Conservation (phyloP, 2,888 invertebrate genomes). For the Leucoptera coffeella region DNA sequence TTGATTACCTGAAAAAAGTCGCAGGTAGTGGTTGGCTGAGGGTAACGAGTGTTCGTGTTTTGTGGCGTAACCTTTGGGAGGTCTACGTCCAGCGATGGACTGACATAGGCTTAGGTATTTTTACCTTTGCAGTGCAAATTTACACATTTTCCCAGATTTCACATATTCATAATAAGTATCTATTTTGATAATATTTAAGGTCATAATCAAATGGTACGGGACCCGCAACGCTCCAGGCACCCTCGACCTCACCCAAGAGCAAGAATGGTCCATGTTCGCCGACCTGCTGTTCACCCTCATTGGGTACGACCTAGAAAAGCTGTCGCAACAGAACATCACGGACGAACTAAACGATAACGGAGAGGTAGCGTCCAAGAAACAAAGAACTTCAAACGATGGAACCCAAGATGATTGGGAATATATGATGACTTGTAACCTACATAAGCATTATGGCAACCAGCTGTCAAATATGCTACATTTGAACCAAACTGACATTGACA, state of each 20-base stretch:
- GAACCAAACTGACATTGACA: slow-evolving; percentile 9
- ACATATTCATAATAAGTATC: too few species aligned
- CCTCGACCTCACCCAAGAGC: slow-evolving; percentile 64
- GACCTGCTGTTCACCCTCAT: slow-evolving; percentile 53
- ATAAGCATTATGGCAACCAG: slow-evolving; percentile 37
- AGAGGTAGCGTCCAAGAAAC: slow-evolving; percentile 66
- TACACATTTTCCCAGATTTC: not conserved
- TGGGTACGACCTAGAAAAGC: slow-evolving; percentile 65
- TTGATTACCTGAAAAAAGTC: too few species aligned
- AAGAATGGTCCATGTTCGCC: slow-evolving; percentile 78
- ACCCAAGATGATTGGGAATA: slow-evolving; percentile 79
- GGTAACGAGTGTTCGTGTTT: too few species aligned
- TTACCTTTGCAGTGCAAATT: too few species aligned
- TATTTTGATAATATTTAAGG: slow-evolving; percentile 16
- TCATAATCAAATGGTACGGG: slow-evolving; percentile 81
- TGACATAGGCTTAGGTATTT: too few species aligned
- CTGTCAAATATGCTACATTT: slow-evolving; percentile 36
- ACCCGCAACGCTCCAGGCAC: slow-evolving; percentile 83
- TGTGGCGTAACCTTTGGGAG: too few species aligned
- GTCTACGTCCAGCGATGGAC: too few species aligned
- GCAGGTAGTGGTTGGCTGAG: too few species aligned
- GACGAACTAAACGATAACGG: slow-evolving; percentile 23
- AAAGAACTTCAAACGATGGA: slow-evolving; percentile 71
- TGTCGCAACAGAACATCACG: slow-evolving; percentile 34
- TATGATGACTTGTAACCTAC: slow-evolving; percentile 53